Evolutionary conservation across 2,113 vertebrate genomes (phyloP), one percentile per base, ranked within the genome.

Genomic region (Ciconia stormi): DNA sequence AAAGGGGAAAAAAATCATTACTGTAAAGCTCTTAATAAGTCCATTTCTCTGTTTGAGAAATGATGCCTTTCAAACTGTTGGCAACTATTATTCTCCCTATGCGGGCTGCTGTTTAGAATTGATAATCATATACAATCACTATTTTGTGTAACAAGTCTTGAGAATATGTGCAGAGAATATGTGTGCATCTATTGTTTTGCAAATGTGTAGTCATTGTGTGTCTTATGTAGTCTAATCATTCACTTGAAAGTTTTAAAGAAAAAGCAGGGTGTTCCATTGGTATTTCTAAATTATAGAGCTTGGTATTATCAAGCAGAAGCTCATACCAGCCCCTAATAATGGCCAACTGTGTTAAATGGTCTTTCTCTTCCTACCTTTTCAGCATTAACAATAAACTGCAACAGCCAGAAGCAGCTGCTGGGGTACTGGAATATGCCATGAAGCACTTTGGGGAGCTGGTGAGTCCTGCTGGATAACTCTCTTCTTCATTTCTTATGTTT

Each of bases 341-440:
- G 76, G 56, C 22, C n/a, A 73, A 0, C 71, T 71, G 15, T 72
- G 23, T 72, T 59, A 59, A 96, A 53, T 52, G 16, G 9, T 58
- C 90, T 86, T 97, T 73, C 91, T 78, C 89, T 94, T 96, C 89
- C 61, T 96, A 27, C 86, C 93, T 97, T 95, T 69, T 50, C 98
- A 99, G 99, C 97, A 99, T 99, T 97, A 99, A 99, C 96, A 99
- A 99, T 92, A 99, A 99, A 96, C 98, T 99, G 40, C 99, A 99
- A 97, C 99, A 99, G 97, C 99, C 99, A 7, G 99, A 99, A 97
- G 99, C 99, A 8, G 99, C 99, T 23, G 98, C 99, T 8, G 99
- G 99, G 20, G 99, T 99, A 40, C 96, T 99, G 87, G 99, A 99
- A 74, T 99, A 99, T 11, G 99, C 99, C 97, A 99, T 99, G 99